Evolutionary conservation across 37 sponge, comb jelly and placozoan genomes (phyloP).

Genomic region (Ephydatia muelleri): DNA sequence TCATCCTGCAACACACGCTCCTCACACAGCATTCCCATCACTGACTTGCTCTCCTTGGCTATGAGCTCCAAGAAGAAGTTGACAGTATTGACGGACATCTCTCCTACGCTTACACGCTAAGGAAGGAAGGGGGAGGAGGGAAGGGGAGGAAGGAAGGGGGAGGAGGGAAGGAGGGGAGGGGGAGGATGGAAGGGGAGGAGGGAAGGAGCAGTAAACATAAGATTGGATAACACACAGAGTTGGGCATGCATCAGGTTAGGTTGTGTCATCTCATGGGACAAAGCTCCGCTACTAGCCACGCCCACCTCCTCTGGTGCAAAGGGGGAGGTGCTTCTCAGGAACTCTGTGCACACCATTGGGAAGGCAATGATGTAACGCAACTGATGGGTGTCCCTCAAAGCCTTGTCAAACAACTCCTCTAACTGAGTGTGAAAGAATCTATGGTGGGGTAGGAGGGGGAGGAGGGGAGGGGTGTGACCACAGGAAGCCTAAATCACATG

Average conservation of each 20-base stretch:
- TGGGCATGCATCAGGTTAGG: too few species aligned
- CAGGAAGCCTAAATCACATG: too few species aligned
- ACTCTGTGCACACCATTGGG: slow-evolving; percentile 80
- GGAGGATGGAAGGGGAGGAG: neutral
- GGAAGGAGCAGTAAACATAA: too few species aligned
- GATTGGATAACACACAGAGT: too few species aligned
- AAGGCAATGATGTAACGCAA: slow-evolving; percentile 67
- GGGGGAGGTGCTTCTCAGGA: slow-evolving; percentile 66
- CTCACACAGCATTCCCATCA: slow-evolving; percentile 16
- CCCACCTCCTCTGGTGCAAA: slow-evolving; percentile 91
- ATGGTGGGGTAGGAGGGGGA: too few species aligned
- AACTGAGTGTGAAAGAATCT: neutral
- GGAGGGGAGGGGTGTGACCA: too few species aligned
- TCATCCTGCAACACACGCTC: slow-evolving; percentile 43
- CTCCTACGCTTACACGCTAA: slow-evolving; percentile 75
- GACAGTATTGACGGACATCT: slow-evolving; percentile 78
- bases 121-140: neutral
- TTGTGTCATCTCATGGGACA: too few species aligned
- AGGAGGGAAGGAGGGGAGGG: neutral
- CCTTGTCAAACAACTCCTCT: slow-evolving; percentile 62
- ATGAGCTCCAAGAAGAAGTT: slow-evolving; percentile 86
- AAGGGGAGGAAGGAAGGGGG: neutral
- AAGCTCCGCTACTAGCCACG: too few species aligned
- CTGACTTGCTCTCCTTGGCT: slow-evolving; percentile 70
- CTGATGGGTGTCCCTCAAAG: slow-evolving; percentile 37